These are phyloP conservation scores for Callinectes sapidus DNA, from an alignment of 2,888 invertebrate genomes.

Conservation along the genomic window DNA sequence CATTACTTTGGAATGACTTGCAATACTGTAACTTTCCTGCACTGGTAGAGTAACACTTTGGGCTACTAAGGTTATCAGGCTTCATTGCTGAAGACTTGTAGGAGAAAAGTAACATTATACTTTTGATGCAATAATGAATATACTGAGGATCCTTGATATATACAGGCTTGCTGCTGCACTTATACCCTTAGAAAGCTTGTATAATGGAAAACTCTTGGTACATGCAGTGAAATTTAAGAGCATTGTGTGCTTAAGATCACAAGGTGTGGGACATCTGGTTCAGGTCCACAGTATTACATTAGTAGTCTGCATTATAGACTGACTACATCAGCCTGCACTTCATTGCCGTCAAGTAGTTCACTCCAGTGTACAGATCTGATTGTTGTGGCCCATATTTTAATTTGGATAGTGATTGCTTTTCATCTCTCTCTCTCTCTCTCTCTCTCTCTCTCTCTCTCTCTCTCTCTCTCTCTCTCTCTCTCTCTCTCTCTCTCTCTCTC, in stretches of 20 bases:
- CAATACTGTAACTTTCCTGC: neutral
- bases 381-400: neutral
- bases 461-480: neutral
- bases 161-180: neutral
- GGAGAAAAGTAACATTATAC: neutral
- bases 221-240: neutral
- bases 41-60: slow-evolving; percentile 11
- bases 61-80: neutral
- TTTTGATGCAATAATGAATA: neutral
- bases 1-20: neutral
- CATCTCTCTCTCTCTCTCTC: neutral
- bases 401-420: neutral
- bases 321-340: neutral
- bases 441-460: slow-evolving; percentile 44
- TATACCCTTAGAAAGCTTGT: neutral
- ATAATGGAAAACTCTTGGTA: neutral
- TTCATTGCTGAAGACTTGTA: neutral
- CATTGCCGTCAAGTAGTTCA: neutral
- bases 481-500: slow-evolving; percentile 34
- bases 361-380: neutral
- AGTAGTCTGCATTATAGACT: neutral
- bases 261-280: neutral
- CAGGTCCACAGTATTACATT: neutral
- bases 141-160: neutral
- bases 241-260: neutral